These are phyloP conservation scores for Anagyrus pseudococci DNA, from an alignment of 2,888 invertebrate species.

Conservation along the genomic window DNA sequence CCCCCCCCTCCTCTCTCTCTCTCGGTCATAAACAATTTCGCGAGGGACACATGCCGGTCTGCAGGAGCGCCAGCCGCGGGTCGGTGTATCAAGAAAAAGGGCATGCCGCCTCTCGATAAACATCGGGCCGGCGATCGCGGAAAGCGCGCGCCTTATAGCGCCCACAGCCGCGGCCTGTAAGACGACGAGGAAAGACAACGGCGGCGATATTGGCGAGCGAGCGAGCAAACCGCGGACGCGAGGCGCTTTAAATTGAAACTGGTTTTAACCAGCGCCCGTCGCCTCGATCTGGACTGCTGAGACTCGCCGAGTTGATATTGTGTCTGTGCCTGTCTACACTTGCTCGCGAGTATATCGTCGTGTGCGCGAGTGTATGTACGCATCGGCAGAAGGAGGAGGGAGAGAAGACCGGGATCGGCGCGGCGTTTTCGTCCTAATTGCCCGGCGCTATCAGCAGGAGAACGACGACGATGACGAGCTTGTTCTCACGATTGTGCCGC, in stretches of 20 bases:
- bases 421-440: constrained; percentile 37
- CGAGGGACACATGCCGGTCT: background rate
- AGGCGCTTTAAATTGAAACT: constrained; percentile 53
- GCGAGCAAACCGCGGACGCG: constrained; percentile 19
- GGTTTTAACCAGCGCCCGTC: constrained; percentile 52
- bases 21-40: background rate
- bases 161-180: background rate
- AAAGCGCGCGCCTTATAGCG: no score
- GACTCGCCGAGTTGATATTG: background rate
- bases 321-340: background rate
- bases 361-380: background rate
- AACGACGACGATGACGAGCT: constrained; percentile 10
- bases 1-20: no score
- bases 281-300: constrained; percentile 45
- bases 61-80: background rate
- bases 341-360: background rate
- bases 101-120: background rate
- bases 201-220: constrained; percentile 10
- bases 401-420: background rate
- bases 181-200: constrained; percentile 16
- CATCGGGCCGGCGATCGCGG: background rate
- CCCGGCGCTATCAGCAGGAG: constrained; percentile 27
- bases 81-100: background rate
- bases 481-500: no score
- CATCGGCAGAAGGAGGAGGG: no score